Percentiles rank a stretch among this genome's conserved stretches.
phyloP scores from a whole-genome alignment of 1,140 invertebrate species.

The Medauroidea extradentata region DNA sequence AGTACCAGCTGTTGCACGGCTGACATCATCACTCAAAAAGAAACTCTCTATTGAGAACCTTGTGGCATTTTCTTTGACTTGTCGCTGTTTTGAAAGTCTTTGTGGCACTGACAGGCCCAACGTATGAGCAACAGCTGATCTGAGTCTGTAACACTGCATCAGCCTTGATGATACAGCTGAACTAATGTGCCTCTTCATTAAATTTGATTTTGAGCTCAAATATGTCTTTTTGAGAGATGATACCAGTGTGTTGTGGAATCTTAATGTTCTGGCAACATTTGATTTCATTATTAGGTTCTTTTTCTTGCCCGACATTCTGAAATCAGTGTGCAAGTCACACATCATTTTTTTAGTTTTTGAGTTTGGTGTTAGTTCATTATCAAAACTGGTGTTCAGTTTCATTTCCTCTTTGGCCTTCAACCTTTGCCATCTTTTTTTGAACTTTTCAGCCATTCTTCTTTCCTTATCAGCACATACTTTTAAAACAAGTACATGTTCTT shows the following conservation, averaged over 20 bases:
- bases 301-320: neutral
- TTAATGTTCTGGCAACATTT: neutral
- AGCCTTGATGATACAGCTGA: neutral
- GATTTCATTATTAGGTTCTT: neutral
- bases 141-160: neutral
- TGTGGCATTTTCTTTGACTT: neutral
- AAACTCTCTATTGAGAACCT: neutral
- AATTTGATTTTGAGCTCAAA: neutral
- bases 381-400: neutral
- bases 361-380: neutral
- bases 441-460: neutral
- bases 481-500: neutral
- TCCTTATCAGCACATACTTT: neutral
- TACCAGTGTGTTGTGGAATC: neutral
- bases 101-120: neutral
- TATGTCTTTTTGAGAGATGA: neutral
- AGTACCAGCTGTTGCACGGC: neutral
- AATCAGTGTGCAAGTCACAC: neutral
- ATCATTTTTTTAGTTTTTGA: neutral
- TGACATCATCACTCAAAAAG: slow-evolving; percentile 3
- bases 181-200: neutral
- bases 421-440: neutral
- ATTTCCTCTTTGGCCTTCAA: neutral
- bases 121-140: neutral
- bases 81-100: neutral